phyloP scores from a whole-genome alignment of 2,888 invertebrate genomes.

The Priocnemis perturbator region DNA sequence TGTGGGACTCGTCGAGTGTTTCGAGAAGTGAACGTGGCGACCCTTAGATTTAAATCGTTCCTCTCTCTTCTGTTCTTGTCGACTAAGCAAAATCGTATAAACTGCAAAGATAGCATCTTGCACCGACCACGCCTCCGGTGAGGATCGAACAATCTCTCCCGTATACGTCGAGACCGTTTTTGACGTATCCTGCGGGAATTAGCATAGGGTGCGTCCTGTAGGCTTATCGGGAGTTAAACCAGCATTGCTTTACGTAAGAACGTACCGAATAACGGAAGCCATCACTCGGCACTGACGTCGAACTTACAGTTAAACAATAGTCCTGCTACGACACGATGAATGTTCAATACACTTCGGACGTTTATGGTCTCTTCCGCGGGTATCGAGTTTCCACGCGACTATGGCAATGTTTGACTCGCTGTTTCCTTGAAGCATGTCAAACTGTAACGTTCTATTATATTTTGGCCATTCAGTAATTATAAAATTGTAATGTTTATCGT shows the following conservation, averaged over 20 bases:
- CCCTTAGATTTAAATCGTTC: conserved; percentile 43
- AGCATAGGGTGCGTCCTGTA: conserved; percentile 47
- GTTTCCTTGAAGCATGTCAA: too few relatives aligned
- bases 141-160: conserved; percentile 50
- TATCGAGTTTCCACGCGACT: conserved; percentile 9
- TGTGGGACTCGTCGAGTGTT: conserved; percentile 48
- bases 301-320: conserved; percentile 29
- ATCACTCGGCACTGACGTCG: conserved; percentile 29
- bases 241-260: conserved; percentile 42
- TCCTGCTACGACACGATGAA: conserved; percentile 8
- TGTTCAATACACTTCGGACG: too few relatives aligned
- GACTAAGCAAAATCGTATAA: conserved; percentile 52
- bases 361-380: too few relatives aligned
- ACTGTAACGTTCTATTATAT: too few relatives aligned
- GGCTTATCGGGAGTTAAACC: conserved; percentile 39
- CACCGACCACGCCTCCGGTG: conserved; percentile 48
- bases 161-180: conserved; percentile 53
- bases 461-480: too few relatives aligned
- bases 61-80: conserved; percentile 29
- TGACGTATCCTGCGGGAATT: conserved; percentile 47
- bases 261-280: conserved; percentile 43
- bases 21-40: conserved; percentile 30
- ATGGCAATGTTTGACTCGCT: too few relatives aligned
- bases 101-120: conserved; percentile 50
- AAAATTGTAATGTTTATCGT: too few relatives aligned